phyloP scores from a whole-genome alignment of 2,797 vertebrate species.

The Aulostomus chinensis region DNA sequence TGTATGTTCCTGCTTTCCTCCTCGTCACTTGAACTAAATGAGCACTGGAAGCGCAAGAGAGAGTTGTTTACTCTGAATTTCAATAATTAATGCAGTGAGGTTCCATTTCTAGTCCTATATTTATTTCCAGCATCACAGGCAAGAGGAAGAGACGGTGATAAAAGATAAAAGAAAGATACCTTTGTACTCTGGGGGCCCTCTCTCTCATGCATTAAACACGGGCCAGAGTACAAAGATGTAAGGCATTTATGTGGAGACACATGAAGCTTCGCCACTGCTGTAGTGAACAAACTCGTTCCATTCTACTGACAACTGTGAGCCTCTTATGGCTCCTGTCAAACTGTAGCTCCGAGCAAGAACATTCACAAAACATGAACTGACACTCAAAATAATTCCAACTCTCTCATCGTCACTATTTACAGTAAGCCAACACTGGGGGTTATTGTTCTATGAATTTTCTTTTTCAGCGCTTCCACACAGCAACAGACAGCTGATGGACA shows the following conservation, averaged over 20 bases:
- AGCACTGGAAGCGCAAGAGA: not conserved
- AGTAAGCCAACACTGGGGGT: conserved; percentile 28
- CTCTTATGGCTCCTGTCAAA: conserved; percentile 5
- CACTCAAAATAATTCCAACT: conserved; percentile 1
- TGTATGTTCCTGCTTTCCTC: conserved; percentile 14
- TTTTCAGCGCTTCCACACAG: conserved; percentile 6
- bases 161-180: conserved; percentile 32
- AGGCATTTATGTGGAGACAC: conserved; percentile 19
- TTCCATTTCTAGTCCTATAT: conserved; percentile 22
- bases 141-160: conserved; percentile 25
- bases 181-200: conserved; percentile 5
- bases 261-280: not conserved
- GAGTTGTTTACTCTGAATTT: conserved; percentile 42
- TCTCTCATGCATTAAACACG: conserved; percentile 28
- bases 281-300: no score
- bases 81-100: conserved; percentile 52
- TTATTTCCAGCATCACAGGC: conserved; percentile 30
- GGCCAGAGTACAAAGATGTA: conserved; percentile 13
- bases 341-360: conserved; percentile 6
- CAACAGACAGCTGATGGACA: conserved; percentile 40
- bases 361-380: conserved; percentile 9
- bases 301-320: not conserved
- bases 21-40: conserved; percentile 22
- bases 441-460: conserved; percentile 13
- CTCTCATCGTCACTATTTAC: conserved; percentile 21